These are phyloP conservation scores for Brachionus angularis DNA, from an alignment of 1,140 invertebrate genomes.

Conservation along the genomic window DNA sequence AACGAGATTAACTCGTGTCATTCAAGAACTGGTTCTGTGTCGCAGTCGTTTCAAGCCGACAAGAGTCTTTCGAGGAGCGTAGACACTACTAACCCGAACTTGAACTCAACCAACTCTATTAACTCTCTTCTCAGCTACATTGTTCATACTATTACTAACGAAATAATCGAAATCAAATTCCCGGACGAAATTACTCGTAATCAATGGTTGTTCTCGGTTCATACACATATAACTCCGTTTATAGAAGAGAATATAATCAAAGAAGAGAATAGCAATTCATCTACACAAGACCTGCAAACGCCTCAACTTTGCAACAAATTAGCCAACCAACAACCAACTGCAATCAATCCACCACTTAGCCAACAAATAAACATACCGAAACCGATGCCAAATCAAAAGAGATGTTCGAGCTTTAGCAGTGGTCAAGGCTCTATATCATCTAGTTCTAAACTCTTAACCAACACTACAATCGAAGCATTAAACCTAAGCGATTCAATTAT, in stretches of 20 bases:
- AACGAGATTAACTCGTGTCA: not conserved
- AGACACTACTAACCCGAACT: not conserved
- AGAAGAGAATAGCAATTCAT: not conserved
- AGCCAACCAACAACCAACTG: not conserved
- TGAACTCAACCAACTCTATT: not conserved
- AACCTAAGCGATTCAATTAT: not conserved
- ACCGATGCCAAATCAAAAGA: not conserved
- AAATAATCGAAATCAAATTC: constrained; percentile 42
- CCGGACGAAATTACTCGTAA: constrained; percentile 10
- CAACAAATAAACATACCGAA: not conserved
- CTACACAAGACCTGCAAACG: too few species aligned
- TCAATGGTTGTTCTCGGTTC: constrained; percentile 30
- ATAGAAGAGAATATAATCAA: constrained; percentile 24
- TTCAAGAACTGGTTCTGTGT: too few species aligned
- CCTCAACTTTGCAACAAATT: too few species aligned
- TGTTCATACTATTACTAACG: constrained; percentile 36
- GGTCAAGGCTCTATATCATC: not conserved
- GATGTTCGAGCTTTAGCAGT: not conserved
- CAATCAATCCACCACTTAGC: not conserved
- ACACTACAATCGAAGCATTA: not conserved
- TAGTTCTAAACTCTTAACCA: not conserved
- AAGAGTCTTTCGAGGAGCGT: too few species aligned
- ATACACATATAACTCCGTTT: constrained; percentile 40
- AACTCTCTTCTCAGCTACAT: constrained; percentile 18
- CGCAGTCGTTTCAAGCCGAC: too few species aligned